A percentile compares a stretch with the other conserved stretches of the same genome.
Evolutionary conservation across 1,140 invertebrate genomes (phyloP).

Genomic region (Colletes gigas): DNA sequence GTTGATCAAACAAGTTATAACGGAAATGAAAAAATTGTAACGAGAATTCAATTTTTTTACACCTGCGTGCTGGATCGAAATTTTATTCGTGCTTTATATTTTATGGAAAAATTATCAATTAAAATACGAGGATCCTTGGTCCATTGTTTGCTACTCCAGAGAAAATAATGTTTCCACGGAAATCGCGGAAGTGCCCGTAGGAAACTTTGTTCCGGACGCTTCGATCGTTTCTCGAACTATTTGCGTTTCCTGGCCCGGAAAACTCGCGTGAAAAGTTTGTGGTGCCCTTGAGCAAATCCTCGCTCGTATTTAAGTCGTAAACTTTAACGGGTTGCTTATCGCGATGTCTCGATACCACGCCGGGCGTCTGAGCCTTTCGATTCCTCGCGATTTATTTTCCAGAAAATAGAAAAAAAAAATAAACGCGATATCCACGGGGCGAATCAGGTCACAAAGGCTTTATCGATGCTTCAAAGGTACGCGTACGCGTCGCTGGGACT

Average conservation of each 20-base stretch:
- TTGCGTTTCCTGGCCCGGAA: constrained; percentile 16
- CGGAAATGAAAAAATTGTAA: no score
- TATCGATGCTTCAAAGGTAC: constrained; percentile 2
- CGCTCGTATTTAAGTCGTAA: neutral
- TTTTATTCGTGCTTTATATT: no score
- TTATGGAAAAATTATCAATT: no score
- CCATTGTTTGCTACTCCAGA: no score
- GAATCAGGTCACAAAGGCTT: constrained; percentile 5
- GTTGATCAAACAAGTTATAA: no score
- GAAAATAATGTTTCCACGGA: no score
- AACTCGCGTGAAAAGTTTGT: constrained; percentile 17
- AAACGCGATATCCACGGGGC: neutral
- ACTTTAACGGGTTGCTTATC: neutral
- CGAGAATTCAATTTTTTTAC: no score
- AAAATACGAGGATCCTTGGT: no score
- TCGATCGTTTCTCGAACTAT: constrained; percentile 41
- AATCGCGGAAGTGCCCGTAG: no score
- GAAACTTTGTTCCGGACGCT: constrained; percentile 41
- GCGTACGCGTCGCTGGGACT: neutral
- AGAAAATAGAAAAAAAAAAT: neutral
- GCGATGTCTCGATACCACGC: no score
- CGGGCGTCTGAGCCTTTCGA: no score
- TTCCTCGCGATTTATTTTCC: neutral
- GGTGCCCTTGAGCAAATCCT: neutral
- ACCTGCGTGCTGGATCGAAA: no score